phyloP scores from a whole-genome alignment of 2,888 invertebrate species.

The Rhagonycha fulva region DNA sequence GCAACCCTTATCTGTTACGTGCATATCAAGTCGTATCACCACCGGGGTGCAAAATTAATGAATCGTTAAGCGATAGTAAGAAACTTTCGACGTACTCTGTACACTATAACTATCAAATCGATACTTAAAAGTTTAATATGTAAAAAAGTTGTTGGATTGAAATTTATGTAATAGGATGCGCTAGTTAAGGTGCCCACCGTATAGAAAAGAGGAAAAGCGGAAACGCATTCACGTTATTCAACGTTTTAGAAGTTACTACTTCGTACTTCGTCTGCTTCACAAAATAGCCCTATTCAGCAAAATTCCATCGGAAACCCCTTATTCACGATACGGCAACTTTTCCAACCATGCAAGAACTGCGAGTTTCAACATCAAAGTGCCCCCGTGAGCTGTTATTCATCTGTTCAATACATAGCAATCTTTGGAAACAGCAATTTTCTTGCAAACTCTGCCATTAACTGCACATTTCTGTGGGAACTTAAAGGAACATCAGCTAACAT shows the following conservation, averaged over 20 bases:
- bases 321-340: conserved; percentile 17
- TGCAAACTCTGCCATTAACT: conserved; percentile 27
- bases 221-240: conserved; percentile 20
- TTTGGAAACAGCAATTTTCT: conserved; percentile 29
- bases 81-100: background rate
- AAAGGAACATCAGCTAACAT: conserved; percentile 4
- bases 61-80: background rate
- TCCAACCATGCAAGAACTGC: conserved; percentile 17
- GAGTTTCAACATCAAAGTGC: conserved; percentile 24
- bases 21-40: background rate
- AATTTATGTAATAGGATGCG: conserved; percentile 16
- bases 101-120: background rate
- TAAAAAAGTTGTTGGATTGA: conserved; percentile 7
- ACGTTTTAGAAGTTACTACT: conserved; percentile 19
- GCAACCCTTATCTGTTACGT: background rate
- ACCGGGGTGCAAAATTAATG: background rate
- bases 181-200: background rate
- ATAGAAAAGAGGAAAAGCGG: conserved; percentile 9
- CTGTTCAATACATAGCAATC: conserved; percentile 28
- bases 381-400: conserved; percentile 24
- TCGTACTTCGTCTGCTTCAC: conserved; percentile 23
- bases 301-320: conserved; percentile 26
- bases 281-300: conserved; percentile 26
- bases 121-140: conserved; percentile 4
- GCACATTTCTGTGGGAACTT: conserved; percentile 19